phyloP scores from a whole-genome alignment of 2,797 vertebrate genomes.

The Tokudaia muenninki region DNA sequence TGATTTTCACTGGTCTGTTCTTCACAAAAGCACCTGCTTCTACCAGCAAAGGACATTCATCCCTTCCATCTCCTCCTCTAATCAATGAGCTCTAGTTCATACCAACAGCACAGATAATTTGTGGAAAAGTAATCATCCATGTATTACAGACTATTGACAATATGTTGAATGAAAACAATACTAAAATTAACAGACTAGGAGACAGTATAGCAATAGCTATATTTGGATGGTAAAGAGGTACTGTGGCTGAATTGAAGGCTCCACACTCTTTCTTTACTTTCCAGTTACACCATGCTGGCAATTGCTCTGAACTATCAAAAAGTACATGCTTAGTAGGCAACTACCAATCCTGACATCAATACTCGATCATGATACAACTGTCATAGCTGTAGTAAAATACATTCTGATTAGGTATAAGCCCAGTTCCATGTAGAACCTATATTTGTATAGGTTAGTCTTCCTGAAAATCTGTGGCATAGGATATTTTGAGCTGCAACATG shows the following conservation, averaged over 20 bases:
- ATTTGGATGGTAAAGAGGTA: background rate
- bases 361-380: background rate
- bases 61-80: too few relatives aligned
- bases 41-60: background rate
- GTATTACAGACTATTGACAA: background rate
- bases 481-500: background rate
- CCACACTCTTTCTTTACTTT: background rate
- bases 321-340: background rate
- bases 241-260: background rate
- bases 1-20: background rate
- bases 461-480: background rate
- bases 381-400: background rate
- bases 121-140: too few relatives aligned
- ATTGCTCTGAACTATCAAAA: background rate
- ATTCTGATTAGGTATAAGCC: background rate
- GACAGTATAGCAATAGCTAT: background rate
- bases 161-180: background rate
- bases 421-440: background rate
- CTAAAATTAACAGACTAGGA: background rate
- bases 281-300: background rate
- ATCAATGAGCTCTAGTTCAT: background rate
- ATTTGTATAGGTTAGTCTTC: background rate
- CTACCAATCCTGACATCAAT: background rate
- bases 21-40: background rate
- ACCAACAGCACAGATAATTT: background rate